Evolutionary conservation across 2,888 invertebrate species (phyloP).

Genomic region (Creontiades dilutus): DNA sequence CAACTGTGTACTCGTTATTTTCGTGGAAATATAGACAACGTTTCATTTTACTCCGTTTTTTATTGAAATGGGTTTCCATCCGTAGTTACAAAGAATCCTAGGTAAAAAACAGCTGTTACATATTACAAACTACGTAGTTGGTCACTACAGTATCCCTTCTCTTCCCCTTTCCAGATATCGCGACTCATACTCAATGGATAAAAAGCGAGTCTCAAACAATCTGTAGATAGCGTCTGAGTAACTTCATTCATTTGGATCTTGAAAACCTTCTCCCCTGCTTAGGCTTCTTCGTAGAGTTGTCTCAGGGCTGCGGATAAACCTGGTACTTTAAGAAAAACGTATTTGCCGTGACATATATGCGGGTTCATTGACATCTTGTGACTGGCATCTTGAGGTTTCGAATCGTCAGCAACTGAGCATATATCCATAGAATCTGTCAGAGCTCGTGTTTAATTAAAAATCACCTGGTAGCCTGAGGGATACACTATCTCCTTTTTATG

Average conservation of each 20-base stretch:
- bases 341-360: neutral
- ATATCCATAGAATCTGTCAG: neutral
- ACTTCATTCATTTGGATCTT: neutral
- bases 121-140: neutral
- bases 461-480: neutral
- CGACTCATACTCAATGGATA: neutral
- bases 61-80: too few species aligned
- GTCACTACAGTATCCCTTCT: neutral
- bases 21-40: too few species aligned
- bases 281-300: neutral
- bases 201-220: neutral
- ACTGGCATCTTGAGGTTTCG: neutral
- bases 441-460: neutral
- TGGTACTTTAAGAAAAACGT: neutral
- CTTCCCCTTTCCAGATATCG: neutral
- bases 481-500: too few species aligned
- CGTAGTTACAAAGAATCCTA: neutral
- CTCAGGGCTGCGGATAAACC: neutral
- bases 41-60: too few species aligned
- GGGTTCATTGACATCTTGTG: neutral
- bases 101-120: neutral
- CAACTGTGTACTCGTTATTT: too few species aligned
- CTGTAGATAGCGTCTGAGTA: neutral
- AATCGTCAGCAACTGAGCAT: neutral
- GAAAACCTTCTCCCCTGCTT: neutral